phyloP scores from a whole-genome alignment of 2,113 vertebrate species.

The Euleptes europaea region DNA sequence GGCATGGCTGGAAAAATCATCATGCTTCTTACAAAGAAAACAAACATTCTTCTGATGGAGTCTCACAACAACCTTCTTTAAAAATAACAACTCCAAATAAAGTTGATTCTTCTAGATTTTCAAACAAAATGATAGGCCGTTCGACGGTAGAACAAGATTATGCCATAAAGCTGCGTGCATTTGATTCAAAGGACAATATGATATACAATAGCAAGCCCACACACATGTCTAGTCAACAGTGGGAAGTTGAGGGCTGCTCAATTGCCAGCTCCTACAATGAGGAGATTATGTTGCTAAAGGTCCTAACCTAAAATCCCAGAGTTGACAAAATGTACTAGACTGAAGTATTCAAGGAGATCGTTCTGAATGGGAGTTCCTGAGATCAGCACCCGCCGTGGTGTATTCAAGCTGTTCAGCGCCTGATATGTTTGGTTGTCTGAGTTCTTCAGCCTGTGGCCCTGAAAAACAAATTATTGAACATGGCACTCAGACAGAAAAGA shows the following conservation, averaged over 20 bases:
- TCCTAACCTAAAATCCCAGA: slow-evolving; percentile 90
- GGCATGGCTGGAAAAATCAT: background rate
- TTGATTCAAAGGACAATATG: background rate
- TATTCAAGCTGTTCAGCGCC: slow-evolving; percentile 88
- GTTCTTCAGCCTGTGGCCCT: slow-evolving; percentile 97
- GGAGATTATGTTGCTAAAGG: background rate
- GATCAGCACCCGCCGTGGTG: slow-evolving; percentile 90
- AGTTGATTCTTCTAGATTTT: background rate
- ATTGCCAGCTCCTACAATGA: background rate
- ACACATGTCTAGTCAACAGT: background rate
- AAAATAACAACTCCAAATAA: background rate
- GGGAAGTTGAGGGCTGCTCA: background rate
- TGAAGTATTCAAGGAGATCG: slow-evolving; percentile 97
- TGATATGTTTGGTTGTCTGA: slow-evolving; percentile 98
- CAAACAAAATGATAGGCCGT: background rate
- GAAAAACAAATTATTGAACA: slow-evolving; percentile 23
- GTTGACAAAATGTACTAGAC: slow-evolving; percentile 96
- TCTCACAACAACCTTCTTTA: background rate
- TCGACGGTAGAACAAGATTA: background rate
- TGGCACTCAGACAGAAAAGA: background rate
- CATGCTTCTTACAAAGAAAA: background rate
- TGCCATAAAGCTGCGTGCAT: background rate
- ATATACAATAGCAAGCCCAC: background rate
- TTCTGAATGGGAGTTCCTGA: slow-evolving; percentile 98
- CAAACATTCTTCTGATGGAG: background rate